These are phyloP conservation scores for Maniola hyperantus DNA, from an alignment of 2,888 invertebrate species.

Conservation along the genomic window DNA sequence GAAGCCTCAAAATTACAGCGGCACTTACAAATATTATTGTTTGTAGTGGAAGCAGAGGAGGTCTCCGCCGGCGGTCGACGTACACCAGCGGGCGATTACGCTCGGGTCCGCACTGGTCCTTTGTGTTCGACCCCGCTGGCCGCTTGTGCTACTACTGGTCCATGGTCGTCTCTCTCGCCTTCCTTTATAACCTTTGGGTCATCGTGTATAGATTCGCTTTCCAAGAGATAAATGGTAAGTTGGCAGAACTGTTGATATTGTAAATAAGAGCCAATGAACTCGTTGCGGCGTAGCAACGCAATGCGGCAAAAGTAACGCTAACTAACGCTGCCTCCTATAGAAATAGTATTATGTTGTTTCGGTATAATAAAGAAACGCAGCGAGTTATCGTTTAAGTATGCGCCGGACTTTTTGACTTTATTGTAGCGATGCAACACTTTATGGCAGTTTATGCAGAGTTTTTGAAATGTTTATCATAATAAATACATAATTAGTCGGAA, in stretches of 20 bases:
- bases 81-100: constrained; percentile 85
- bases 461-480: neutral
- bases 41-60: constrained; percentile 72
- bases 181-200: constrained; percentile 98
- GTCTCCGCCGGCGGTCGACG: constrained; percentile 82
- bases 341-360: constrained; percentile 11
- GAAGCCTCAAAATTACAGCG: too few relatives aligned
- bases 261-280: constrained; percentile 13
- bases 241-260: neutral
- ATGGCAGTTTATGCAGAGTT: neutral
- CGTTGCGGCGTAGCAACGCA: constrained; percentile 12
- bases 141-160: constrained; percentile 98
- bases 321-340: constrained; percentile 1
- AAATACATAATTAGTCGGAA: too few relatives aligned
- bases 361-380: constrained; percentile 1
- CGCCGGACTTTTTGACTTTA: neutral
- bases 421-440: neutral
- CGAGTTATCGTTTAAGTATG: neutral
- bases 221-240: constrained; percentile 96
- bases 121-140: constrained; percentile 99
- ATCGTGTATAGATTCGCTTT: constrained; percentile 99
- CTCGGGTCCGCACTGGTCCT: constrained; percentile 92
- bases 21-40: constrained; percentile 29
- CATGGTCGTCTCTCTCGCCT: constrained; percentile 97
- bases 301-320: constrained; percentile 17